These are phyloP conservation scores for Cyrtodaria siliqua DNA, from an alignment of 2,888 invertebrate genomes.

Conservation along the genomic window DNA sequence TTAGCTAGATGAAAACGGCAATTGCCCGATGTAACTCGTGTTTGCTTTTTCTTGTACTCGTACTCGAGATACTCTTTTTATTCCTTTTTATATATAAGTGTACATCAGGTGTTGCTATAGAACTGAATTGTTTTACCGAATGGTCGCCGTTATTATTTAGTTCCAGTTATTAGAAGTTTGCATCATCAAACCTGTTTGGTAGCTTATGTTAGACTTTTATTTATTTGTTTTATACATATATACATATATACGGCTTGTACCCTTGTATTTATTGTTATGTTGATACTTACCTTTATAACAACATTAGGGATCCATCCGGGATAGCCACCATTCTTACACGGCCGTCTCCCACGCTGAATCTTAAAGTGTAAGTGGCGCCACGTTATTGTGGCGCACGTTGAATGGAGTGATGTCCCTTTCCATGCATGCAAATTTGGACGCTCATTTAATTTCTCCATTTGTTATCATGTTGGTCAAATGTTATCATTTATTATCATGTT, in stretches of 20 bases:
- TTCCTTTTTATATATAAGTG: too few species aligned
- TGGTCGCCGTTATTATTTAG: neutral
- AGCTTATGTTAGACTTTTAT: neutral
- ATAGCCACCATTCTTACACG: slow-evolving; percentile 44
- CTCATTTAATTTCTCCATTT: too few species aligned
- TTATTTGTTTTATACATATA: neutral
- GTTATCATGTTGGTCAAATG: neutral
- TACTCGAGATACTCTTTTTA: too few species aligned
- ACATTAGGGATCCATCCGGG: slow-evolving; percentile 38
- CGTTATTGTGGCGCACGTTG: slow-evolving; percentile 14
- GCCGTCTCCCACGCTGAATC: slow-evolving; percentile 19
- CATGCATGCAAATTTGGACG: slow-evolving; percentile 3
- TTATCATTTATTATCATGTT: too few species aligned
- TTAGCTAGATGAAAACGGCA: too few species aligned
- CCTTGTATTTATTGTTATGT: neutral
- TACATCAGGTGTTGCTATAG: too few species aligned
- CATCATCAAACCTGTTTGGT: neutral
- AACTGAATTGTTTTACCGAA: too few species aligned
- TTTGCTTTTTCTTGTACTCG: too few species aligned
- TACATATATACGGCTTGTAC: neutral
- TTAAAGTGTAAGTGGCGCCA: slow-evolving; percentile 50
- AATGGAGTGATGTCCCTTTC: slow-evolving; percentile 23
- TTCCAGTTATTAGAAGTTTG: neutral
- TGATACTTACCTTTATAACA: neutral
- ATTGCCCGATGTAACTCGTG: too few species aligned